Base-by-base conservation (phyloP, 2,888 invertebrate genomes). In the Cepaea hortensis region DNA sequence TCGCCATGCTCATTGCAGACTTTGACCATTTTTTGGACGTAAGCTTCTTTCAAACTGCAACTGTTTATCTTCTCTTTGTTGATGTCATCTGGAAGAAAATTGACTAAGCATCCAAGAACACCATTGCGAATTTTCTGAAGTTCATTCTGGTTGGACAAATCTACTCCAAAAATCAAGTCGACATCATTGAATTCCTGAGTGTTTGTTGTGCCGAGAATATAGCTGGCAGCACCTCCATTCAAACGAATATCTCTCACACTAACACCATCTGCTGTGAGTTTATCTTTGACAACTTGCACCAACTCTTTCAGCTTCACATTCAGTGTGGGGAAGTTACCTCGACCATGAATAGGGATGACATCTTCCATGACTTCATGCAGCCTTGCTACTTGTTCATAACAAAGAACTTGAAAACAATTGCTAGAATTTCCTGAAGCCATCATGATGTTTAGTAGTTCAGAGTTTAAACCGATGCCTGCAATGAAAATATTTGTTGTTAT, bases 11-110 rank as follows among this genome's bases (percentile, higher is more conserved):
- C 93, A 88, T 93, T 94, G 90, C 92, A 93, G 89, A 99, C 99
- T 95, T 99, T 99, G 88, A 99, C 99, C 99, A 99, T 99, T 95
- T 99, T 99, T 95, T 98, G 97, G 87, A 99, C 99, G 95, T 99
- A 99, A 84, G 95, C 95, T 90, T 95, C 95, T 90, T 95, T 98
- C 91, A 98, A 96, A 92, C 97, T 97, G 95, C 98, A 98, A 77
- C 97, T 96, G 82, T 97, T 96, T 94, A 98, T 98, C 93, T 98
- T 97, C 92, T 98, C 97, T 93, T 98, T 97, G 93, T 96, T 97
- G 70, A 97, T 94, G 65, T 93, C 94, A 62, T 93, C 94, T 90
- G 96, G 99, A 95, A 97, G 96, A 95, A 96, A 97, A 95, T 97
- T 98, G 95, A 97, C 97, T 90, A 99, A 96, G n/a, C 98, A 97